Evolutionary conservation across 2,113 vertebrate species (phyloP).

Genomic region (Crotalus viridis): DNA sequence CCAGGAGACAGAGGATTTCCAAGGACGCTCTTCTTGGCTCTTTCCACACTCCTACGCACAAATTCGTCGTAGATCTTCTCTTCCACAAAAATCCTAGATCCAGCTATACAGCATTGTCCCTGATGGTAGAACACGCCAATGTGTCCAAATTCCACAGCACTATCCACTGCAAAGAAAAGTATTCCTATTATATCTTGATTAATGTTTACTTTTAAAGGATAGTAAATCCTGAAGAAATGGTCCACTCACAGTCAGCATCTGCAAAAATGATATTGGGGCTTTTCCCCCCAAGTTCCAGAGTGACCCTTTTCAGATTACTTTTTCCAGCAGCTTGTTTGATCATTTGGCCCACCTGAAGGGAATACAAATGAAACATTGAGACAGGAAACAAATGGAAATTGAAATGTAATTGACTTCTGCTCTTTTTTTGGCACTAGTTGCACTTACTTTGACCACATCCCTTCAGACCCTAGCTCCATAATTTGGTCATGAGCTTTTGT

Average conservation of each 20-base stretch:
- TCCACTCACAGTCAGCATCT: slow-evolving; percentile 83
- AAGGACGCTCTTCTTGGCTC: slow-evolving; percentile 77
- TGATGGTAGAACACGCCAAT: slow-evolving; percentile 85
- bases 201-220: not conserved
- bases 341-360: slow-evolving; percentile 81
- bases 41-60: slow-evolving; percentile 77
- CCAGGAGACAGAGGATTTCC: slow-evolving; percentile 77
- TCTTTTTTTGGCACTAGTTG: not conserved
- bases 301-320: slow-evolving; percentile 87
- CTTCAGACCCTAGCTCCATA: not conserved
- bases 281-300: slow-evolving; percentile 88
- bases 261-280: slow-evolving; percentile 89
- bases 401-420: not conserved
- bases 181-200: not conserved
- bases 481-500: not conserved
- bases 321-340: slow-evolving; percentile 87
- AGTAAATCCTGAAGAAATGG: not conserved
- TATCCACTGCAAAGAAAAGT: slow-evolving; percentile 74
- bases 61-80: slow-evolving; percentile 85
- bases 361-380: not conserved
- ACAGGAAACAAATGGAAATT: not conserved
- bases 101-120: slow-evolving; percentile 86
- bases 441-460: not conserved
- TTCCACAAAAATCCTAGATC: slow-evolving; percentile 88
- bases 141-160: slow-evolving; percentile 80